Evolutionary conservation across 2,797 vertebrate species (phyloP).

Genomic region (Epinephelus coioides): DNA sequence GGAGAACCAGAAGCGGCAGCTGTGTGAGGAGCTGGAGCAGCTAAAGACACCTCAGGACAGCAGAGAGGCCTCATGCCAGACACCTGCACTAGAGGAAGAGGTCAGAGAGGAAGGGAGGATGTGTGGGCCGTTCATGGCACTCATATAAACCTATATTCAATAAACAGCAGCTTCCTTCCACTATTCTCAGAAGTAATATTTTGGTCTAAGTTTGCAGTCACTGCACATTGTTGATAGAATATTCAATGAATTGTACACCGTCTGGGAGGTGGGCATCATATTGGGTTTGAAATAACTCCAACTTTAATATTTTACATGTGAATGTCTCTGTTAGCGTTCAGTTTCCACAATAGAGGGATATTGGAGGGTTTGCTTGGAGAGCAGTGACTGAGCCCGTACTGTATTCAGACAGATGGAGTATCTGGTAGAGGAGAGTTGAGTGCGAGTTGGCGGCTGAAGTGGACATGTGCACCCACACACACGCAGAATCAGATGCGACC

Average conservation of each 20-base stretch:
- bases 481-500: constrained; percentile 33
- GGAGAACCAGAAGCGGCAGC: constrained; percentile 86
- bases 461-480: constrained; percentile 45
- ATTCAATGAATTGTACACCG: neutral
- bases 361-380: constrained; percentile 23
- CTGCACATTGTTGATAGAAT: neutral
- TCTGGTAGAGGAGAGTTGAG: constrained; percentile 60
- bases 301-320: neutral
- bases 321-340: constrained; percentile 20
- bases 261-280: neutral
- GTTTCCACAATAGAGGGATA: neutral
- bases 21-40: constrained; percentile 84
- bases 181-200: neutral
- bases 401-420: constrained; percentile 73
- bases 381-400: constrained; percentile 31
- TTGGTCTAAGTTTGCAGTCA: neutral
- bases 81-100: constrained; percentile 77
- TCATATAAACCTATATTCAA: neutral
- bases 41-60: constrained; percentile 80
- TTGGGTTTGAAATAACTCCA: neutral
- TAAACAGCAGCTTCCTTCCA: neutral
- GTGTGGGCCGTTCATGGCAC: neutral
- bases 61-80: constrained; percentile 85
- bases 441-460: constrained; percentile 69
- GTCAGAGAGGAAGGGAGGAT: constrained; percentile 59